Conservation (phyloP, 1,140 invertebrate species). For the Manduca sexta region DNA sequence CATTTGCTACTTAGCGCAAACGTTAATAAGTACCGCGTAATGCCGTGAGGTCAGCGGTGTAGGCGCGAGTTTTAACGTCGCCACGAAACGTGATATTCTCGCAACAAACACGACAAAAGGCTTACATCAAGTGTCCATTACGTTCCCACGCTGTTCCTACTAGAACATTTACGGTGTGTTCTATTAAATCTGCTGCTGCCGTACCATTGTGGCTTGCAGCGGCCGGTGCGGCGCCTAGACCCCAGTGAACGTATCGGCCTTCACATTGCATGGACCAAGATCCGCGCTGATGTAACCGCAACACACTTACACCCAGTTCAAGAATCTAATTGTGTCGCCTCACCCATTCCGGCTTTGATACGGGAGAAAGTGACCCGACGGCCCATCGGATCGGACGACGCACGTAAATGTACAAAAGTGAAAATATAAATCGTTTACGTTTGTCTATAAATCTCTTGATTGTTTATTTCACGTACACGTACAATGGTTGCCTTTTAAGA, state of each 20-base stretch:
- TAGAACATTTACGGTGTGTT: neutral
- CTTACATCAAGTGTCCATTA: neutral
- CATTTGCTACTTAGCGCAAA: no score
- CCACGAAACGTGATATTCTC: no score
- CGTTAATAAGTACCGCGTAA: no score
- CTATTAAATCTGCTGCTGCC: neutral
- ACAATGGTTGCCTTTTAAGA: no score
- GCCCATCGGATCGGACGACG: neutral
- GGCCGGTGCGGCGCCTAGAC: slow-evolving; percentile 22
- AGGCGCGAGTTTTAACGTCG: no score
- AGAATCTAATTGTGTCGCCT: neutral
- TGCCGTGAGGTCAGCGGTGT: no score
- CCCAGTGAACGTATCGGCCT: slow-evolving; percentile 47
- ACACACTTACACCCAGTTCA: slow-evolving; percentile 1
- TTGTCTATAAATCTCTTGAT: no score
- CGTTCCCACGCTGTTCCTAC: no score
- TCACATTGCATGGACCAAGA: slow-evolving; percentile 40
- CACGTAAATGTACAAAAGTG: slow-evolving; percentile 4
- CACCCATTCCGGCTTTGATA: slow-evolving; percentile 1
- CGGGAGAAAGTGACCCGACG: slow-evolving; percentile 3
- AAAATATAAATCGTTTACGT: slow-evolving; percentile 3
- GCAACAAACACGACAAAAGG: neutral
- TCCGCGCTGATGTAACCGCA: slow-evolving; percentile 1
- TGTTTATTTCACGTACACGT: no score
- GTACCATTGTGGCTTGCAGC: slow-evolving; percentile 7